Evolutionary conservation across 1,140 invertebrate species (phyloP).

Genomic region (Drosophila azteca): DNA sequence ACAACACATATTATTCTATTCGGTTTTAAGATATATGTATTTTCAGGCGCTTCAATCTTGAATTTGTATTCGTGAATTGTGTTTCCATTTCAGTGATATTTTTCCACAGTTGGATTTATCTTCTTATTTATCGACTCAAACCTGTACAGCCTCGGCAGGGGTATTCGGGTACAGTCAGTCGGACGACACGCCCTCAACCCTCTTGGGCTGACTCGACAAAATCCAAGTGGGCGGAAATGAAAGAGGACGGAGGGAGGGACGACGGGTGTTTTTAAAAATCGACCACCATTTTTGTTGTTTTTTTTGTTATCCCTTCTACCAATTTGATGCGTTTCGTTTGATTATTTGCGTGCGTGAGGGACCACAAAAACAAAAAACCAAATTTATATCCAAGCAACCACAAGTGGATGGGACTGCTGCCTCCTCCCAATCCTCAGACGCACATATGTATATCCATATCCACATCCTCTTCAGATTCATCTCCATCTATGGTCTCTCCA

Average conservation of each 20-base stretch:
- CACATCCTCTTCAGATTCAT: conserved; percentile 32
- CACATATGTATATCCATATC: conserved; percentile 15
- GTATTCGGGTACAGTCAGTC: no score
- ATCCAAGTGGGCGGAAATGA: conserved; percentile 46
- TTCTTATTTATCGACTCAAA: conserved; percentile 54
- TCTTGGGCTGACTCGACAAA: conserved; percentile 57
- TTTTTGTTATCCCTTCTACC: conserved; percentile 70
- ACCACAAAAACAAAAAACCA: conserved; percentile 42
- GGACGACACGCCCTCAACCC: conserved; percentile 3
- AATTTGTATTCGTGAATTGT: background rate
- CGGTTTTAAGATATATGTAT: background rate
- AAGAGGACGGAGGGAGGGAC: background rate
- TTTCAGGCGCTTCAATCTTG: background rate
- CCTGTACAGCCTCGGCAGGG: conserved; percentile 32
- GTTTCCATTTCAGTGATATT: background rate
- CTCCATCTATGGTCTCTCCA: conserved; percentile 9
- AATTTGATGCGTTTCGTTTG: conserved; percentile 80
- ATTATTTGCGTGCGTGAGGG: conserved; percentile 75
- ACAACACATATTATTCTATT: no score
- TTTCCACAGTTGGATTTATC: conserved; percentile 53
- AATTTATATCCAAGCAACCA: conserved; percentile 65
- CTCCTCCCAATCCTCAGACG: background rate
- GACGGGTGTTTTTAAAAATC: conserved; percentile 68
- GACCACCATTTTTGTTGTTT: conserved; percentile 58
- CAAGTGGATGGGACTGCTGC: conserved; percentile 58